Evolutionary conservation across 2,888 invertebrate genomes (phyloP).

Genomic region (Dexiosoma caninum): DNA sequence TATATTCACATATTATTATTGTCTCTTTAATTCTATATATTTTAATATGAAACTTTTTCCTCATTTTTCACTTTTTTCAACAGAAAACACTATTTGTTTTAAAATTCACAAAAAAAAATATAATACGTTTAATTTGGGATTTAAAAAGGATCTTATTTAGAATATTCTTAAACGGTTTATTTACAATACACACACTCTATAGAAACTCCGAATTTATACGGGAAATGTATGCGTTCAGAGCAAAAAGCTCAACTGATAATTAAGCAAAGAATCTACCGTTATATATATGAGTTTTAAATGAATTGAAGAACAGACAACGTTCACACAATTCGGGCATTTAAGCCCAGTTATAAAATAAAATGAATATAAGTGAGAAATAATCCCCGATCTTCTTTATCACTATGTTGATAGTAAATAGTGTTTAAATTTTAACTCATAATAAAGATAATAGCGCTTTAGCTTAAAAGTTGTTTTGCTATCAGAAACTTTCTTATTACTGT

Average conservation of each 20-base stretch:
- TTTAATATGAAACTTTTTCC: too few relatives aligned
- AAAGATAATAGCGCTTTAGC: background rate
- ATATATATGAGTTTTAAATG: constrained; percentile 46
- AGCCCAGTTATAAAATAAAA: too few relatives aligned
- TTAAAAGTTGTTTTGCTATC: background rate
- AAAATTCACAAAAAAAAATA: too few relatives aligned
- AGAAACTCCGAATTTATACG: background rate
- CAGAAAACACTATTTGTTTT: too few relatives aligned
- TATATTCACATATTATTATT: too few relatives aligned
- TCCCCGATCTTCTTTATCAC: background rate
- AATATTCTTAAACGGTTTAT: constrained; percentile 49
- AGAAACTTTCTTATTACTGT: too few relatives aligned
- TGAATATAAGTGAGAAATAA: too few relatives aligned
- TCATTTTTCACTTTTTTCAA: too few relatives aligned
- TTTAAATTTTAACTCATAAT: background rate
- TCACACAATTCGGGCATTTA: too few relatives aligned
- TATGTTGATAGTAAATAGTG: background rate
- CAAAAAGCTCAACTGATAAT: constrained; percentile 58
- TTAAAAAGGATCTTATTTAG: background rate
- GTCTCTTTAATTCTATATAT: too few relatives aligned
- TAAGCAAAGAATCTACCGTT: constrained; percentile 18
- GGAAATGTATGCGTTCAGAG: constrained; percentile 46
- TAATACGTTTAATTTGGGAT: background rate
- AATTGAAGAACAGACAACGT: too few relatives aligned
- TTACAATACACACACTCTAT: background rate